Conservation (phyloP, 2,888 invertebrate genomes). For the Rotaria socialis region DNA sequence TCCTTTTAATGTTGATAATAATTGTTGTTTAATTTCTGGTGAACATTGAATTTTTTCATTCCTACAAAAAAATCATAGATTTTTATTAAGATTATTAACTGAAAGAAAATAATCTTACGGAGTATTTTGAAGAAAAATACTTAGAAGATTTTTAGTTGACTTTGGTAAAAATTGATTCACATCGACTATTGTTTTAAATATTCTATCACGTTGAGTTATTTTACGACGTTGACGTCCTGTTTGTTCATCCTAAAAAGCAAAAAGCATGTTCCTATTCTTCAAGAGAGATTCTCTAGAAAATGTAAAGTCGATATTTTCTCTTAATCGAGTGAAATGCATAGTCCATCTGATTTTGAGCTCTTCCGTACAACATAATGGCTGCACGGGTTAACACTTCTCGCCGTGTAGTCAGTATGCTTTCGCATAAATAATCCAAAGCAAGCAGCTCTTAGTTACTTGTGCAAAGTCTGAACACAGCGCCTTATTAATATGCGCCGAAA, state of each 20-base stretch:
- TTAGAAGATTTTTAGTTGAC: conserved; percentile 8
- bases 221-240: background rate
- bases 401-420: too few species aligned
- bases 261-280: too few species aligned
- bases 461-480: too few species aligned
- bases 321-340: too few species aligned
- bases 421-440: too few species aligned
- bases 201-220: background rate
- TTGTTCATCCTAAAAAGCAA: conserved; percentile 17
- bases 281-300: too few species aligned
- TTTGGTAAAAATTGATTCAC: background rate
- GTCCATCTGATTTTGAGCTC: too few species aligned
- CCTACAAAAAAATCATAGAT: background rate
- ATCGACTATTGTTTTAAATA: background rate
- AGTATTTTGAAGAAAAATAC: background rate
- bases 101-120: background rate
- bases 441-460: too few species aligned
- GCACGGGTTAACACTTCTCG: too few species aligned
- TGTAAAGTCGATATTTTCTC: too few species aligned
- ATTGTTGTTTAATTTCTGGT: conserved; percentile 2
- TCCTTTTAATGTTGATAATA: conserved; percentile 21
- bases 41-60: background rate
- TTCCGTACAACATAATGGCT: too few species aligned
- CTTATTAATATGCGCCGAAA: too few species aligned
- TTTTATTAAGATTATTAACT: background rate